phyloP scores from a whole-genome alignment of 2,797 vertebrate genomes.

The Calcarius lapponicus region DNA sequence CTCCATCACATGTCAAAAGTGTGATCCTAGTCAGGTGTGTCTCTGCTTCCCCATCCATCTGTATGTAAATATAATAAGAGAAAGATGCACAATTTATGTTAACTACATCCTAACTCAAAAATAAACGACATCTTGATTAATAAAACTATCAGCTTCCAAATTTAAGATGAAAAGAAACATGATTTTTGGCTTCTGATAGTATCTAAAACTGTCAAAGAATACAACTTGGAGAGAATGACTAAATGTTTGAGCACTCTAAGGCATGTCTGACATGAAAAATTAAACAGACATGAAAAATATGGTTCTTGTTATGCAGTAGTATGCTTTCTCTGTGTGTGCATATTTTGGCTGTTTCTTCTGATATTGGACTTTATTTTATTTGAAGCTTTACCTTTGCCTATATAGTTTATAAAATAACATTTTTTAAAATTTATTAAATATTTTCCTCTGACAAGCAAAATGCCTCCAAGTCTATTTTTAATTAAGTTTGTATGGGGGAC shows the following conservation, averaged over 20 bases:
- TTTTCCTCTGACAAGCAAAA: not conserved
- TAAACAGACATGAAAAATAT: not conserved
- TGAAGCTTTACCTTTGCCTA: not conserved
- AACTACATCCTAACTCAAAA: not conserved
- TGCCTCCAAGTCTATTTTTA: not conserved
- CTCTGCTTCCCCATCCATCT: not conserved
- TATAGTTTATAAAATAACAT: not conserved
- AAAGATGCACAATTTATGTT: not conserved
- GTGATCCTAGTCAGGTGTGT: not conserved
- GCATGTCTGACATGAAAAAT: not conserved
- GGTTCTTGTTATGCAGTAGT: not conserved
- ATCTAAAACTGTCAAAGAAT: not conserved
- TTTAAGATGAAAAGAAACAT: not conserved
- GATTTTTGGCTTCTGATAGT: not conserved
- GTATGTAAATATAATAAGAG: not conserved
- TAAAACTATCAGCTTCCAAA: not conserved
- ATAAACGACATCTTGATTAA: not conserved
- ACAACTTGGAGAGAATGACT: not conserved
- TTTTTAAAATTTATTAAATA: not conserved
- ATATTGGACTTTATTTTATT: not conserved
- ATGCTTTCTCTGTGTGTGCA: not conserved
- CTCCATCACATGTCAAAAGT: not conserved
- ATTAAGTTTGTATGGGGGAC: not conserved
- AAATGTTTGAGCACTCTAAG: not conserved
- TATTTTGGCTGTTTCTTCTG: not conserved